Evolutionary conservation across 1,140 invertebrate genomes (phyloP), one percentile per base, ranked within the genome.

Genomic region (Drosophila leontia): DNA sequence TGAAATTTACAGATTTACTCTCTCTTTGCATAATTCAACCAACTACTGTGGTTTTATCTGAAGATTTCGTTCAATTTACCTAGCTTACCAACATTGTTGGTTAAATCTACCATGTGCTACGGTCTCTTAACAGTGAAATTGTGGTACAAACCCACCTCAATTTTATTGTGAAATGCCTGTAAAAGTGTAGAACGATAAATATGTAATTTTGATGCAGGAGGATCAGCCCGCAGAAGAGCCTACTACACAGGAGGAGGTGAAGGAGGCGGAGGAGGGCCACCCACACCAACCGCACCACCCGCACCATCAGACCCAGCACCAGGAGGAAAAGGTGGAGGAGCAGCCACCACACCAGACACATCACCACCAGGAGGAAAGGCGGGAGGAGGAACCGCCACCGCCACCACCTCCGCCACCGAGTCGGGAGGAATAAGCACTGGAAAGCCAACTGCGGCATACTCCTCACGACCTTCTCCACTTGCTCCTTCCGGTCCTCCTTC

Each of bases 391-490:
- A 9, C n/a, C 17, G n/a, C n/a, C 17, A 12, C 19, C 44, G 1
- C 42, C 41, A 6, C 45, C 7, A 34, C 17, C 23, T 19, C 23
- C 34, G n/a, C 47, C 26, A 45, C 53, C 60, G 3, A 61, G 9
- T 7, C 57, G 12, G 32, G 63, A 65, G 57, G n/a, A 65, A 12
- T 29, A 34, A 3, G 23, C 15, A 12, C 37, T 23, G 67, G n/a
- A 32, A 67, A 71, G 17, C 37, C 37, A 13, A 9, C 62, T 67
- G 1, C 13, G 7, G 53, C 29, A 12, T 29, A 41, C 0, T 9
- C 13, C 1, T 23, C 42, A n/a, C 42, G 5, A 29, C 26, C 26
- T 29, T 0, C 26, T 29, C 42, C 32, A 6, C 39, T 17, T 1
- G 26, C 64, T 4, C n/a, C 50, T 7, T 3, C 11, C n/a, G 4